These are phyloP conservation scores for Drosophila helvetica DNA, from an alignment of 2,888 invertebrate species.

Conservation along the genomic window DNA sequence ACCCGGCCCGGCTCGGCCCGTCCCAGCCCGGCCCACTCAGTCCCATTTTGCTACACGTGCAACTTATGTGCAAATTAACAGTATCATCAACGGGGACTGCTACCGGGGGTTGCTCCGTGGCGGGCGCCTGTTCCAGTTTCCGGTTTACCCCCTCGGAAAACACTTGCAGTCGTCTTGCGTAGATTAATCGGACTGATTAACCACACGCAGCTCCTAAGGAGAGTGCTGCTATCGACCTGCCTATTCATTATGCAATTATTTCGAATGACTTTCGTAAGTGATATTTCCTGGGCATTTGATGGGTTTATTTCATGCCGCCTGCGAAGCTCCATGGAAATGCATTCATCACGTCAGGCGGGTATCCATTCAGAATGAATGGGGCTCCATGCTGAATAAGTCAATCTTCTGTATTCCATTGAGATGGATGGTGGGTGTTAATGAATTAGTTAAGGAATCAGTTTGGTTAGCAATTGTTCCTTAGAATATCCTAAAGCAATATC, in stretches of 20 bases:
- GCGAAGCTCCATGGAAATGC: conserved; percentile 39
- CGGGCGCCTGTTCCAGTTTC: background rate
- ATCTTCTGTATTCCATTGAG: background rate
- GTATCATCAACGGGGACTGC: conserved; percentile 61
- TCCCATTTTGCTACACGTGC: conserved; percentile 42
- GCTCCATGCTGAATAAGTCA: conserved; percentile 2
- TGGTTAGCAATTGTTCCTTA: too few relatives aligned
- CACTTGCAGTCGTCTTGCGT: conserved; percentile 54
- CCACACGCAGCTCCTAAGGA: conserved; percentile 55
- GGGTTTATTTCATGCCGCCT: conserved; percentile 37
- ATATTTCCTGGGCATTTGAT: conserved; percentile 65
- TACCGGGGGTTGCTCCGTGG: background rate
- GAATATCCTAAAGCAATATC: background rate
- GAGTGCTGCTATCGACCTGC: conserved; percentile 32
- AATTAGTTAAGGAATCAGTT: conserved; percentile 3
- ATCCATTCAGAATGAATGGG: conserved; percentile 19
- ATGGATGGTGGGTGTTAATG: conserved; percentile 15
- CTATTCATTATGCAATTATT: conserved; percentile 81
- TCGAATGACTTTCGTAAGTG: conserved; percentile 80
- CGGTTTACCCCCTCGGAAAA: conserved; percentile 36
- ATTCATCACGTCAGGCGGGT: conserved; percentile 35
- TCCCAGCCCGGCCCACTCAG: conserved; percentile 31
- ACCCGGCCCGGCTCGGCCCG: conserved; percentile 1
- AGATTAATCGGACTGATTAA: conserved; percentile 80
- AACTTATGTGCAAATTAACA: conserved; percentile 73